Percentiles rank a stretch among this genome's conserved stretches.
phyloP scores from a whole-genome alignment of 2,888 invertebrate species.

The Orthosia gothica region DNA sequence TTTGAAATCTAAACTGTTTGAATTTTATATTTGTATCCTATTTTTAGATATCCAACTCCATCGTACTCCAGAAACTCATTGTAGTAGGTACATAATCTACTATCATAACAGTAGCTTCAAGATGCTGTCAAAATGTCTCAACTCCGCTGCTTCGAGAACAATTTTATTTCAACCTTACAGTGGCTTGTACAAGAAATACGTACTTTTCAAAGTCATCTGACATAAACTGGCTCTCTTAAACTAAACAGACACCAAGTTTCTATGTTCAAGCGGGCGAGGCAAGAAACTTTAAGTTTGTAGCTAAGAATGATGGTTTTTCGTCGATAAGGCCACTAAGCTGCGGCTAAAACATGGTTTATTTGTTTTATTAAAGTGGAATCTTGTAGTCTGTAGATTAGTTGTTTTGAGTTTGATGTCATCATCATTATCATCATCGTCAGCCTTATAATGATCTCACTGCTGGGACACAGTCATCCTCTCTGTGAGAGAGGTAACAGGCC shows the following conservation, averaged over 20 bases:
- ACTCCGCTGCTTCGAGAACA: constrained; percentile 47
- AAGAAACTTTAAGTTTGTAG: constrained; percentile 76
- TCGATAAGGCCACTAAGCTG: constrained; percentile 67
- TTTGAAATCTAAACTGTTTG: no score
- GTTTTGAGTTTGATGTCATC: neutral
- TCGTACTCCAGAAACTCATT: neutral
- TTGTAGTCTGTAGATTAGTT: constrained; percentile 64
- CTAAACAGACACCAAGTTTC: constrained; percentile 84
- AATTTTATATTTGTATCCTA: no score
- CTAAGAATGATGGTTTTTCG: constrained; percentile 68
- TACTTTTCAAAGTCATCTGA: constrained; percentile 83
- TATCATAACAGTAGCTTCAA: constrained; percentile 32
- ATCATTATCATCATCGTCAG: no score
- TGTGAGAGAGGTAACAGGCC: no score
- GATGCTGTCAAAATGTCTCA: constrained; percentile 58
- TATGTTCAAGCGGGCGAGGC: constrained; percentile 70
- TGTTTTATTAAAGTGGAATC: constrained; percentile 55
- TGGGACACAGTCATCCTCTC: no score
- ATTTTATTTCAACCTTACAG: constrained; percentile 74
- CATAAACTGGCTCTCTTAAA: constrained; percentile 83
- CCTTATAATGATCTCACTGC: no score
- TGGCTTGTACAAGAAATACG: constrained; percentile 75
- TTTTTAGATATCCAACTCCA: neutral
- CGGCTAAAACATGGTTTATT: constrained; percentile 65
- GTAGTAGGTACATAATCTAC: constrained; percentile 20